These are phyloP conservation scores for Pangasius macronema DNA, from an alignment of 2,797 vertebrate genomes.

Conservation along the genomic window DNA sequence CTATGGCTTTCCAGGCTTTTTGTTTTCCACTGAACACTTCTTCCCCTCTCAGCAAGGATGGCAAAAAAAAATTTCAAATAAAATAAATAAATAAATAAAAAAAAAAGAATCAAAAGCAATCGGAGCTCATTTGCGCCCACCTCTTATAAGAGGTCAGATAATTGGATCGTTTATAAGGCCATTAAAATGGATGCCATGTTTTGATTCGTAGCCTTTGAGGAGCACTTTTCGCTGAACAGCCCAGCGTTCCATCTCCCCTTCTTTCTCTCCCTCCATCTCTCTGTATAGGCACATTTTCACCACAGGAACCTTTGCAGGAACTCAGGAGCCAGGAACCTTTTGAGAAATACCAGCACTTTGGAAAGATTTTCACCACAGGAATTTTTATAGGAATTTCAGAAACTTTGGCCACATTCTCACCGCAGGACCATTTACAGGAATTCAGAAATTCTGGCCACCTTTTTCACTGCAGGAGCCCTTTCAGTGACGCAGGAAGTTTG, in stretches of 20 bases:
- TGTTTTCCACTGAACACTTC: background rate
- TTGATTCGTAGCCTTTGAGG: conserved; percentile 13
- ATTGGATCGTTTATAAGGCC: conserved; percentile 36
- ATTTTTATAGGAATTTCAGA: background rate
- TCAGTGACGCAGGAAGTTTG: too few species aligned
- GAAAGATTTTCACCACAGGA: background rate
- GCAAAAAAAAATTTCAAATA: background rate
- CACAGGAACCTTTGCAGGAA: background rate
- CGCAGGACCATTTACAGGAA: background rate
- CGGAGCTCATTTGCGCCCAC: conserved; percentile 13
- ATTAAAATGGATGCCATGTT: conserved; percentile 25
- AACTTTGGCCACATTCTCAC: background rate
- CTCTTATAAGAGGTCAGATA: conserved; percentile 37
- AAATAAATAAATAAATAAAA: background rate
- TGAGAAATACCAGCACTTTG: background rate
- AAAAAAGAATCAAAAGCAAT: conserved; percentile 4
- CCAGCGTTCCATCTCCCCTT: background rate
- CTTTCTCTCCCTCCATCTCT: background rate
- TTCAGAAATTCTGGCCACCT: too few species aligned
- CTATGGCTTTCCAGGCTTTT: background rate
- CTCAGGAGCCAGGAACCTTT: background rate
- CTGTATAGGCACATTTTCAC: background rate
- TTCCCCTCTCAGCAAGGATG: background rate
- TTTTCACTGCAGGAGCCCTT: background rate
- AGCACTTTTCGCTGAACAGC: background rate